phyloP scores from a whole-genome alignment of 2,797 vertebrate species.

The Vireo griseus region DNA sequence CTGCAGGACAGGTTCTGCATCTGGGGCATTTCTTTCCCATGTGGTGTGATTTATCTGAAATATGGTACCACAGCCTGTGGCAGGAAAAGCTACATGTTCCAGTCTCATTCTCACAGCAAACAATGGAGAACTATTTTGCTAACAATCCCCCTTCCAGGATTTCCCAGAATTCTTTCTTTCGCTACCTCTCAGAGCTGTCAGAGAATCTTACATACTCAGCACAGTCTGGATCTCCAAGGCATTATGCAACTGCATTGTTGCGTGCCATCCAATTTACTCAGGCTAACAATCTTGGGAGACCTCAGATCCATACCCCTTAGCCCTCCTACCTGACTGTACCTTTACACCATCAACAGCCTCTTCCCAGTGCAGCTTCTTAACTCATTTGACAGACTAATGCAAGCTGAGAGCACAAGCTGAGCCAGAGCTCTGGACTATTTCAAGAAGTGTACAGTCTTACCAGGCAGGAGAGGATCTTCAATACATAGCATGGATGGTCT shows the following conservation, averaged over 20 bases:
- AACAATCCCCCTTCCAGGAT: neutral
- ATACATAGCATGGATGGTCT: slow-evolving; percentile 96
- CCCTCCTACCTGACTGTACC: neutral
- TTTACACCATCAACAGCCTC: neutral
- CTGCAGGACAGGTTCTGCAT: neutral
- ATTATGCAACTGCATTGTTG: neutral
- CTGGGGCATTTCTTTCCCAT: neutral
- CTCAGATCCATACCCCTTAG: neutral
- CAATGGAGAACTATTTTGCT: neutral
- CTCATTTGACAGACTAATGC: fast-evolving
- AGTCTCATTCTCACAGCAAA: neutral
- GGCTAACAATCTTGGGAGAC: neutral
- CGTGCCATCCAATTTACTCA: neutral
- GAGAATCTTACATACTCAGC: neutral
- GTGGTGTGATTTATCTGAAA: neutral
- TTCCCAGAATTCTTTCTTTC: neutral
- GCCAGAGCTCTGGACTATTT: neutral
- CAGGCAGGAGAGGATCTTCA: slow-evolving; percentile 93
- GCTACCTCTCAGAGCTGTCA: neutral
- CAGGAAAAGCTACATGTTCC: neutral
- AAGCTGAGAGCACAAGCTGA: neutral
- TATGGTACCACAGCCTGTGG: neutral
- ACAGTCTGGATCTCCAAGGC: neutral
- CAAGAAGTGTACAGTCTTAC: slow-evolving; percentile 68
- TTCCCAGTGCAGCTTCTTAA: neutral